phyloP scores from a whole-genome alignment of 2,113 vertebrate species.

The Pygoscelis adeliae region DNA sequence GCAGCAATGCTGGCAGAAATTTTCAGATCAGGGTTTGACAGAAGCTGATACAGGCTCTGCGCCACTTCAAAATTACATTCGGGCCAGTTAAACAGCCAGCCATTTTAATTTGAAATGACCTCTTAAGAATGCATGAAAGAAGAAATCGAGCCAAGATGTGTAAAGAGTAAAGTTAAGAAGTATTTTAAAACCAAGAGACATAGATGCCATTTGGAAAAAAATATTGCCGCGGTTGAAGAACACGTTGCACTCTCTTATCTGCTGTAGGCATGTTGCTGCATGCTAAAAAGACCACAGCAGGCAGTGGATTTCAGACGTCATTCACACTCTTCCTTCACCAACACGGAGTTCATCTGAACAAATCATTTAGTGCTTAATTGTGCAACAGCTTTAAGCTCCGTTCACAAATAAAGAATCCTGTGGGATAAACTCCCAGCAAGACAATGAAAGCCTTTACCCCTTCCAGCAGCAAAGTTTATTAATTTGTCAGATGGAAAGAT shows the following conservation, averaged over 20 bases:
- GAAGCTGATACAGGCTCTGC: background rate
- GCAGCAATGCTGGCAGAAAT: background rate
- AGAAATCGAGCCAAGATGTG: background rate
- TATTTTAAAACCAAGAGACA: background rate
- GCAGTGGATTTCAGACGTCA: background rate
- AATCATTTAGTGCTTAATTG: background rate
- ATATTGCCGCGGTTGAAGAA: background rate
- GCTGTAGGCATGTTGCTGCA: background rate
- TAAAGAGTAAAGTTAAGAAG: background rate
- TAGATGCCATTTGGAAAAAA: background rate
- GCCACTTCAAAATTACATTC: background rate
- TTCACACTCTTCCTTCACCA: background rate
- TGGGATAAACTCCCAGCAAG: background rate
- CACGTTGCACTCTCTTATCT: background rate
- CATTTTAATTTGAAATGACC: background rate
- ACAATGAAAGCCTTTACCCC: background rate
- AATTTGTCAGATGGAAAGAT: background rate
- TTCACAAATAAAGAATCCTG: background rate
- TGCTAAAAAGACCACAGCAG: background rate
- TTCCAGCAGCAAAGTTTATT: background rate
- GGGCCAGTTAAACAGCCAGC: background rate
- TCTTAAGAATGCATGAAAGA: background rate
- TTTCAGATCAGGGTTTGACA: background rate
- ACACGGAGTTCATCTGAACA: background rate
- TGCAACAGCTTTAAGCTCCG: background rate